Percentiles rank a stretch among this genome's conserved stretches.
These are phyloP conservation scores for Thripadectes ignobilis DNA, from an alignment of 2,797 vertebrate species.

Conservation along the genomic window DNA sequence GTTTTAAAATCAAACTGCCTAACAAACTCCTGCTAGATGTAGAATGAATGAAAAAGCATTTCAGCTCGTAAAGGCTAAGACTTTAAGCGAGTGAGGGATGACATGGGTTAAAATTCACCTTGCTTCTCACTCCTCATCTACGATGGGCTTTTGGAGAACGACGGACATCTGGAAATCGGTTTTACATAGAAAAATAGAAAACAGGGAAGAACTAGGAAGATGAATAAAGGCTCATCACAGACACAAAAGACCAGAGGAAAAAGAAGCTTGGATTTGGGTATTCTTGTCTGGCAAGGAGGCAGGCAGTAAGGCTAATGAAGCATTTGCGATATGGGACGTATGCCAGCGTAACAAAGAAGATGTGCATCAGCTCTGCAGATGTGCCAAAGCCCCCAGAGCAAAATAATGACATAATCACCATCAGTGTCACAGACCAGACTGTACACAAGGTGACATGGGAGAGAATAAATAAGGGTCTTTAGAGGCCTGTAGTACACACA, in stretches of 20 bases:
- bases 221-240: conserved; percentile 82
- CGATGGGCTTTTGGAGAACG: conserved; percentile 69
- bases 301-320: conserved; percentile 86
- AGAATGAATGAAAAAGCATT: neutral
- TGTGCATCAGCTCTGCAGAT: conserved; percentile 96
- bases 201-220: conserved; percentile 81
- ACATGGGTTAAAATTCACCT: conserved; percentile 78
- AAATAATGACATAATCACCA: conserved; percentile 99
- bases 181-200: conserved; percentile 76
- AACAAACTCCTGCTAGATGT: neutral
- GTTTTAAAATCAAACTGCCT: conserved; percentile 7
- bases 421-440: conserved; percentile 97
- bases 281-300: conserved; percentile 86
- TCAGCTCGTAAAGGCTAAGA: conserved; percentile 20
- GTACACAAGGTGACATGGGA: conserved; percentile 97
- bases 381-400: conserved; percentile 89
- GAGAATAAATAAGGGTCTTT: conserved; percentile 82
- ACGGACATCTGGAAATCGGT: conserved; percentile 81
- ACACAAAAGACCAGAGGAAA: conserved; percentile 82
- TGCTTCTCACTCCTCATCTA: conserved; percentile 60
- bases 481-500: conserved; percentile 74
- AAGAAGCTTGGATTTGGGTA: conserved; percentile 85
- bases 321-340: conserved; percentile 83
- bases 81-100: neutral
- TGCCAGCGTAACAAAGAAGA: conserved; percentile 89